Evolutionary conservation across 2,113 vertebrate species (phyloP).

Genomic region (Delphinus delphis): DNA sequence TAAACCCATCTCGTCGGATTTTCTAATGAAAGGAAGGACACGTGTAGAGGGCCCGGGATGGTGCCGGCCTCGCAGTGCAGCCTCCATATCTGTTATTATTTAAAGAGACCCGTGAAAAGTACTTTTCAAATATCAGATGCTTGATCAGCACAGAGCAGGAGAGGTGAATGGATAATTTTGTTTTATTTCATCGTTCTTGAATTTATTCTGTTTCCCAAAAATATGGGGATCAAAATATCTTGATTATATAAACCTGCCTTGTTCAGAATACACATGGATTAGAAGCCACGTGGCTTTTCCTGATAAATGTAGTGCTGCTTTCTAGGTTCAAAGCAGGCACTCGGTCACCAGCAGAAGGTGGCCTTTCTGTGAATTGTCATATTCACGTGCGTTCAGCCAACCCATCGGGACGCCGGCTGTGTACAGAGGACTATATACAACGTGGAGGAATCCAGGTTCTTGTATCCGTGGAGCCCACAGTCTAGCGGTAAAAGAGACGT

Average conservation of each 20-base stretch:
- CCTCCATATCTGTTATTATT: neutral
- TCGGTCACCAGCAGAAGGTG: neutral
- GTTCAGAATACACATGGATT: neutral
- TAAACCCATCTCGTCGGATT: neutral
- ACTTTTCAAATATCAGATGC: neutral
- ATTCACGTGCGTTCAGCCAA: neutral
- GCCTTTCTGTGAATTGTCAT: neutral
- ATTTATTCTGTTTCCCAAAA: neutral
- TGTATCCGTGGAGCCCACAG: neutral
- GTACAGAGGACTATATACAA: neutral
- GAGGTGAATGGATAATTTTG: neutral
- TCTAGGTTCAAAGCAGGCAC: neutral
- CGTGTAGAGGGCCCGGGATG: neutral
- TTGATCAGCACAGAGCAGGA: neutral
- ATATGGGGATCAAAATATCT: neutral
- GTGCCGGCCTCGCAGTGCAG: no score
- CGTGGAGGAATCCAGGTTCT: neutral
- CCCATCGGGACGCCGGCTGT: neutral
- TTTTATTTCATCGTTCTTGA: slow-evolving; percentile 5
- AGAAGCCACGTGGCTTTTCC: neutral
- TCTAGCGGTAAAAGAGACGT: neutral
- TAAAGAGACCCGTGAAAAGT: neutral
- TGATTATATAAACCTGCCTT: neutral
- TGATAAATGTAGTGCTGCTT: neutral
- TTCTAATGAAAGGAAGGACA: neutral